Conservation (phyloP, 2,113 vertebrate species). For the Diphyllodes magnificus region DNA sequence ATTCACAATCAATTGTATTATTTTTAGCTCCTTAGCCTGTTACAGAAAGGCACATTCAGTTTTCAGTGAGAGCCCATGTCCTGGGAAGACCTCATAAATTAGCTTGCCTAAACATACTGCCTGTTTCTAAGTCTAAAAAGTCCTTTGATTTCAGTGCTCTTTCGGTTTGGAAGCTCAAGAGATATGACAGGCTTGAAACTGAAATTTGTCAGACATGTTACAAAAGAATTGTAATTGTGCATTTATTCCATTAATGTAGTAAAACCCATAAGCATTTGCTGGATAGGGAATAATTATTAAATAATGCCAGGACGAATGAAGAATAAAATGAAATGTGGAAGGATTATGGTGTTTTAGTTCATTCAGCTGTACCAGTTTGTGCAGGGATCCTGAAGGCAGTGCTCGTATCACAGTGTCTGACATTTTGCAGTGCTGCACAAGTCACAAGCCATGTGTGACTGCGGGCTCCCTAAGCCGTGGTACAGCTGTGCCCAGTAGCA, state of each 20-base stretch:
- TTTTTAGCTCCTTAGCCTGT: neutral
- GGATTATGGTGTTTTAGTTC: neutral
- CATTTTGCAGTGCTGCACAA: neutral
- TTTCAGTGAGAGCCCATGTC: neutral
- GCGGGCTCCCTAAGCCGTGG: rapidly evolving
- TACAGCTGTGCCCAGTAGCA: too few species aligned
- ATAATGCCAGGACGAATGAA: neutral
- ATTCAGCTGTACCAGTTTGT: neutral
- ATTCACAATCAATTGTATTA: neutral
- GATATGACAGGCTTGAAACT: neutral
- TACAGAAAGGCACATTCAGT: neutral
- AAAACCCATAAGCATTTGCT: neutral
- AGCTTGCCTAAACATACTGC: neutral
- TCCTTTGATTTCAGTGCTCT: neutral
- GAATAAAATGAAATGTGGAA: neutral
- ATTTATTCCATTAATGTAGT: neutral
- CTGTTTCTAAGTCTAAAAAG: neutral
- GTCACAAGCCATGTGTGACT: neutral
- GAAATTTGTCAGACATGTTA: neutral
- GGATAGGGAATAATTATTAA: neutral
- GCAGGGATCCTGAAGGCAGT: neutral
- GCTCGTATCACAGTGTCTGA: neutral
- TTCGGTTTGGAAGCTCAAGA: neutral
- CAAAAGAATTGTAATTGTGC: neutral
- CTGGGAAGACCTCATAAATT: neutral